Evolutionary conservation across 2,113 vertebrate species (phyloP), one percentile per base, ranked within the genome.

Genomic region (Falco punctatus): DNA sequence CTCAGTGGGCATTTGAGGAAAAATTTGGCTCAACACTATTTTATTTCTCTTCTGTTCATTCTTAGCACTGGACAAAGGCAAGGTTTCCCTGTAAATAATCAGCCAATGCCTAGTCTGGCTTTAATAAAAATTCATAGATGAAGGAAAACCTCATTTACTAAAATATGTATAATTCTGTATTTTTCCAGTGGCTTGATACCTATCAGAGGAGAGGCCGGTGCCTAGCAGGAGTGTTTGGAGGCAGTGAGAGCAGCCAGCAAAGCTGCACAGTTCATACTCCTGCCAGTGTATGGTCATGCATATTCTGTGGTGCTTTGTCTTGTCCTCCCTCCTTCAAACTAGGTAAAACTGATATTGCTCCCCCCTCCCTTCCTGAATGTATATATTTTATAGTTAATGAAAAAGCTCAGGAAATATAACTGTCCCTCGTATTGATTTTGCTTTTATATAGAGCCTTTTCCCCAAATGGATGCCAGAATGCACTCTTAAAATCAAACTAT

Each of bases 401-500:
- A 97, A 95, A 92, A 82, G 77, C 83, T 89, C 66, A 58, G 92
- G 92, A 94, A 95, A 77, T 94, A 93, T 82, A 94, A 95, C 78
- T 82, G 70, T 89, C 86, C 87, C 26, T 85, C 0, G 0, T 81
- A 93, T 90, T 92, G 90, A 96, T 96, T 93, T 96, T 93, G 88
- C 88, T 94, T 94, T 95, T 96, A 95, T 83, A 55, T 62, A 96
- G 85, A 92, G 85, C 88, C 82, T 95, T 93, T 96, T 61, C 52
- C 90, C 82, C 79, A 92, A 83, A 88, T 67, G 92, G 88, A 88
- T 86, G 90, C 80, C 88, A 93, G 90, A 94, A 92, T 61, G 77
- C 61, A 81, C 89, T 96, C 82, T 95, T 92, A 94, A 93, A 96
- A 96, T 96, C 95, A 96, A 94, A 92, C 90, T 78, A n/a, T 86